Base-by-base conservation (phyloP, 37 sponge, comb jelly and placozoan species). In the Lycopodina hypogea region DNA sequence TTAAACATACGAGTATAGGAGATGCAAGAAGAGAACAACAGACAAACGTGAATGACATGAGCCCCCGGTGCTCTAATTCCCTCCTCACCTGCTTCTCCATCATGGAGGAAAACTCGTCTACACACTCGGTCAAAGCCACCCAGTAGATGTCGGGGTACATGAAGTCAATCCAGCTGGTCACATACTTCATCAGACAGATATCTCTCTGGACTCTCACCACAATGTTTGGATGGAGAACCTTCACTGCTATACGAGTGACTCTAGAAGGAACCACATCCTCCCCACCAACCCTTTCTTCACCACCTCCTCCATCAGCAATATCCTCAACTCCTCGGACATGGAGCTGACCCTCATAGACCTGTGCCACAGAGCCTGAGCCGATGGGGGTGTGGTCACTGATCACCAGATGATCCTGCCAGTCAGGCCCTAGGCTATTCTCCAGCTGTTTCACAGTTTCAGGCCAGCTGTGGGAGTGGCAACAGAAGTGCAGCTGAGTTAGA, bases 311-410 rank as follows among this genome's bases (percentile, higher is more conserved):
- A 9, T 71, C 23, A 14, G 39, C 29, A 15, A 41, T 19, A n/a
- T 39, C 61, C 11, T 41, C 63, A 38, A 0, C 52, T 15, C 21
- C 51, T 12, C 29, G 14, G 0, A 8, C 40, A 35, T 38, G 50
- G 18, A 90, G 34, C 30, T 80, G 39, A 0, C 90, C 85, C 41
- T 71, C 70, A 52, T 90, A 84, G 41, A 90, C 90, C 61, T 90
- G 90, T 42, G 90, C 90, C 36, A 90, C 86, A 75, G 85, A 90
- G 21, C 90, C 90, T 19, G 77, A 84, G 23, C 90, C 90, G 56
- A 90, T 84, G 36, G 90, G 86, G 12, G 57, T 53, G 55, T 70
- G 77, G 22, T 69, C 32, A 0, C 17, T 3, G 26, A 71, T 76
- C 33, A 74, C 39, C 40, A 90, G 51, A 9, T 38, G 23, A 9